A percentile compares a stretch with the other conserved stretches of the same genome.
Evolutionary conservation across 2,113 vertebrate genomes (phyloP).

Genomic region (Macquaria ambigua): DNA sequence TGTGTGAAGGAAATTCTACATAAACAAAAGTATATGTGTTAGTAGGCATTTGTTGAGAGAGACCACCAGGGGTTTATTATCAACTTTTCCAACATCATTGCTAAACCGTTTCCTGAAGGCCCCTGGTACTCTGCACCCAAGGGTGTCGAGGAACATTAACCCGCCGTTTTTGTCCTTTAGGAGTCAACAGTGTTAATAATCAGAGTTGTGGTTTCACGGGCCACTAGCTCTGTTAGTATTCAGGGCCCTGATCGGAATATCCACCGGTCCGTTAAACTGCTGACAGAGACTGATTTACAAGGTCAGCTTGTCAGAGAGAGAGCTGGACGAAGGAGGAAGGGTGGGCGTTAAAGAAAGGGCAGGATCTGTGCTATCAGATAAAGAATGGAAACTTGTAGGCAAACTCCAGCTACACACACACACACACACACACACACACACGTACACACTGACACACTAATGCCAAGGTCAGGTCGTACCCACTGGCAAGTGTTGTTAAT

Average conservation of each 20-base stretch:
- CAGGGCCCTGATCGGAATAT: slow-evolving; percentile 76
- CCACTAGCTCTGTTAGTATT: slow-evolving; percentile 74
- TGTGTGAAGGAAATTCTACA: background rate
- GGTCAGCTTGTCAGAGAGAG: slow-evolving; percentile 62
- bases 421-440: slow-evolving; percentile 8
- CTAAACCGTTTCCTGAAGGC: slow-evolving; percentile 32
- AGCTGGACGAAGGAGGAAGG: slow-evolving; percentile 22
- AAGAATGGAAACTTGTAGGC: slow-evolving; percentile 67
- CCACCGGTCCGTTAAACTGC: slow-evolving; percentile 66
- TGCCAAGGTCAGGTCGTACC: slow-evolving; percentile 28
- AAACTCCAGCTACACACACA: slow-evolving; percentile 20
- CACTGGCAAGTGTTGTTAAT: slow-evolving; percentile 3
- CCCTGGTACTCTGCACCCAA: slow-evolving; percentile 23
- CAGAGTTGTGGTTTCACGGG: slow-evolving; percentile 78
- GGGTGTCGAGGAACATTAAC: slow-evolving; percentile 71
- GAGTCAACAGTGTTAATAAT: slow-evolving; percentile 84
- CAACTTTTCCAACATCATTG: slow-evolving; percentile 48
- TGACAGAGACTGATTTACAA: slow-evolving; percentile 64
- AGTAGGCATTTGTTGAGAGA: background rate
- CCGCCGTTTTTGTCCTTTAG: slow-evolving; percentile 61
- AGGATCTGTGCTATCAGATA: slow-evolving; percentile 66
- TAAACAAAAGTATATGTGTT: background rate
- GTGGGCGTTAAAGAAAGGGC: slow-evolving; percentile 42
- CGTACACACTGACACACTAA: slow-evolving; percentile 6
- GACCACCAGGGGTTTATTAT: slow-evolving; percentile 44